phyloP scores from a whole-genome alignment of 2,888 invertebrate genomes.

The Willowsia nigromaculata region DNA sequence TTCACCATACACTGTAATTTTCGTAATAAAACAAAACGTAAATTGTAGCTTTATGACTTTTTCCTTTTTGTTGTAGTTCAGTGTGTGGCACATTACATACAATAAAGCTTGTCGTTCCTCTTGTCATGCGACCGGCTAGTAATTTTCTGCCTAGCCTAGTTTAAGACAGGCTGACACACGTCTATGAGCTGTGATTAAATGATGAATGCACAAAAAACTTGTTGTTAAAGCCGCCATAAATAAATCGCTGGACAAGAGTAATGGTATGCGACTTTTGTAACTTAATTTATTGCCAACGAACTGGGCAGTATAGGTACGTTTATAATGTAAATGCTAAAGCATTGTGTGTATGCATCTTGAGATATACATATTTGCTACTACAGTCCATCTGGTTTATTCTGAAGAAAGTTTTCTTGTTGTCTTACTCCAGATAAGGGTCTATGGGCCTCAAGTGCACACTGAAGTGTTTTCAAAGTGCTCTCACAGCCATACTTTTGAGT shows the following conservation, averaged over 20 bases:
- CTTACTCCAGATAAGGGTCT: too few species aligned
- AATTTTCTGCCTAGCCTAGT: slow-evolving; percentile 66
- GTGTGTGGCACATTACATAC: background rate
- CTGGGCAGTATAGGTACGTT: too few species aligned
- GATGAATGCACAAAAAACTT: slow-evolving; percentile 23
- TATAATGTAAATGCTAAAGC: too few species aligned
- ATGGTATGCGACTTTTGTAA: background rate
- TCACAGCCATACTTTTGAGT: too few species aligned
- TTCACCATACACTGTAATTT: slow-evolving; percentile 63
- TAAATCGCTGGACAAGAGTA: background rate
- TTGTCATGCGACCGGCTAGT: slow-evolving; percentile 38
- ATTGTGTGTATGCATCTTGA: too few species aligned
- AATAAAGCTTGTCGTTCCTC: slow-evolving; percentile 24
- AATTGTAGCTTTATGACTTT: slow-evolving; percentile 59
- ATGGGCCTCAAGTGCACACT: too few species aligned
- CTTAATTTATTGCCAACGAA: background rate
- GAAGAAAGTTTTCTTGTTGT: too few species aligned
- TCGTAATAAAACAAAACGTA: slow-evolving; percentile 56
- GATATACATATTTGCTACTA: too few species aligned
- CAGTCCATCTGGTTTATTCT: too few species aligned
- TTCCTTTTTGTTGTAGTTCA: slow-evolving; percentile 3
- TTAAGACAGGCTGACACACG: slow-evolving; percentile 51
- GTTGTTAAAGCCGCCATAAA: background rate
- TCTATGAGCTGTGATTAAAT: slow-evolving; percentile 53
- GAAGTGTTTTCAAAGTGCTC: too few species aligned